Base-by-base conservation (phyloP, 2,113 vertebrate genomes). In the Esox niger region DNA sequence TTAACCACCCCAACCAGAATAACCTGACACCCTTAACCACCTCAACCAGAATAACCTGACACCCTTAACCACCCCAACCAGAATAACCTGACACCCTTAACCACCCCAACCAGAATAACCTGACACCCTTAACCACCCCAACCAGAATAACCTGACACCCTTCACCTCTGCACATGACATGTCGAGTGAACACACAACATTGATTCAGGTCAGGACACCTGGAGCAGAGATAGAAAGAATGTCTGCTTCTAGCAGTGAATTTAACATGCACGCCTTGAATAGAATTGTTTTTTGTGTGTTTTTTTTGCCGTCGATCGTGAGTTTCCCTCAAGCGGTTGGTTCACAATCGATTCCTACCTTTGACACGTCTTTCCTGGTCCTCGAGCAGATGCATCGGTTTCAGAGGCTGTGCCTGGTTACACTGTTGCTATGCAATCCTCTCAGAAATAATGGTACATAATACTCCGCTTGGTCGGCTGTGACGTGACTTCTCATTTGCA, bases 311-410 rank as follows among this genome's bases (percentile, higher is more conserved):
- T n/a, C 3, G 8, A 58, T 30, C 1, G 23, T 29, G 57, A 23
- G 46, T 15, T 30, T 3, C 33, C 3, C 27, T 20, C 23, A 54
- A 9, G 8, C 26, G 15, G 30, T n/a, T 30, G 21, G 31, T 29
- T 20, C 20, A 15, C 15, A 20, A 62, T 38, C 33, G 55, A 63
- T 76, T 68, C 78, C 75, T 78, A 82, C 80, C 81, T 83, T 76
- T 78, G 72, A 80, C 73, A 66, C 82, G 76, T 72, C 71, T 80
- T 47, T 61, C 65, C 65, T 68, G 76, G 82, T 84, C 78, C 70
- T 80, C 76, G 68, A 74, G 49, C 58, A 84, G 72, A 82, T 82
- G 78, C 82, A 84, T 84, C 82, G 78, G 79, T 78, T 74, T 74
- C 35, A 46, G 55, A 49, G 55, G 69, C 25, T 59, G 55, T 47